These are phyloP conservation scores for Ceratotherium simum DNA, from an alignment of 2,113 vertebrate genomes.

Conservation along the genomic window DNA sequence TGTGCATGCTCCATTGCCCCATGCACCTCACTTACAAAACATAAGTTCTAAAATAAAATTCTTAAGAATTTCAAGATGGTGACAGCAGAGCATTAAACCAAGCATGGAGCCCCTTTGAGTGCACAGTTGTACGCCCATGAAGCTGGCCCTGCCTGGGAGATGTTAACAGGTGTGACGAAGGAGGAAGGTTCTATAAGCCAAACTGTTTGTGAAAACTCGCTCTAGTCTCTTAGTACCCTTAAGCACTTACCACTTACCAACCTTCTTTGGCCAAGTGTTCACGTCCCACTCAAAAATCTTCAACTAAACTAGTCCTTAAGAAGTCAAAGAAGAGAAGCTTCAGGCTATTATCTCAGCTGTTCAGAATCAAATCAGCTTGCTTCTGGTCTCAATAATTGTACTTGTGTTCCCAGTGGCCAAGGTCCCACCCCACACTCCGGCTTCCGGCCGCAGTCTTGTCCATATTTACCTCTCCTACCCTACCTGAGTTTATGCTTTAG, in stretches of 20 bases:
- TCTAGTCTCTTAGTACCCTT: neutral
- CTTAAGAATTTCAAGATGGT: neutral
- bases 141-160: neutral
- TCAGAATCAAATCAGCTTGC: neutral
- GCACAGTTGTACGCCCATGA: rapidly evolving
- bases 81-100: neutral
- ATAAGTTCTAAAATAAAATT: neutral
- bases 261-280: neutral
- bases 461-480: neutral
- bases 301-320: neutral
- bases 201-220: neutral
- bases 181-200: neutral
- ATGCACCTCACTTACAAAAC: neutral
- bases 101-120: no score
- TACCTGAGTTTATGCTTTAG: neutral
- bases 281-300: neutral
- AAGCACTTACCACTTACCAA: neutral
- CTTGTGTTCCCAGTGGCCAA: neutral
- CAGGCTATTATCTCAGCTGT: neutral
- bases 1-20: neutral
- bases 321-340: neutral
- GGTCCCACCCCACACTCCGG: rapidly evolving
- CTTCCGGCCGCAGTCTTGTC: neutral
- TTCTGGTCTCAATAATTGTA: neutral
- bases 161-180: neutral